Percentiles rank a stretch among this genome's conserved stretches.
Conservation (phyloP, 2,797 vertebrate species). For the Oceanodroma leucorhoa region DNA sequence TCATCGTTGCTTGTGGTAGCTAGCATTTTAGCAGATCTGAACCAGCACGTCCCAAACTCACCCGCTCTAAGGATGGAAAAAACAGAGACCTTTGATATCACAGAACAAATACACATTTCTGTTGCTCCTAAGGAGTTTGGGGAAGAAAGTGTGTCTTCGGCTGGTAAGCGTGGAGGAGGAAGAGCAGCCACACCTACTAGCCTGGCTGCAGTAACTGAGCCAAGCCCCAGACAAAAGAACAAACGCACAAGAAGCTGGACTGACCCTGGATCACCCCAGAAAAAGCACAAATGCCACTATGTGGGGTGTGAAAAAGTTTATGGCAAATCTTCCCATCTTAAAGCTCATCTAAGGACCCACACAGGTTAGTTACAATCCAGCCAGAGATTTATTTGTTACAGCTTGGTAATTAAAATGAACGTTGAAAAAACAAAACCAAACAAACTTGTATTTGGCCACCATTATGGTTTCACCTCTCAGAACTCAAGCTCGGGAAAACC, state of each 20-base stretch:
- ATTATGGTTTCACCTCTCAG: slow-evolving; percentile 15
- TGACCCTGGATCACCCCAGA: slow-evolving; percentile 91
- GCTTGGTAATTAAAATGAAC: slow-evolving; percentile 49
- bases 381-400: slow-evolving; percentile 54
- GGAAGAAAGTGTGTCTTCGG: slow-evolving; percentile 54
- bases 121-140: slow-evolving; percentile 72
- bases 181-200: slow-evolving; percentile 92
- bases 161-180: slow-evolving; percentile 78
- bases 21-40: slow-evolving; percentile 94
- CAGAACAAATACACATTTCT: slow-evolving; percentile 76
- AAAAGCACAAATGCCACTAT: slow-evolving; percentile 99
- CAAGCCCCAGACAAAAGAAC: slow-evolving; percentile 92
- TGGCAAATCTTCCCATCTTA: slow-evolving; percentile 99
- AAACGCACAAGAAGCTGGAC: slow-evolving; percentile 85
- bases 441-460: slow-evolving; percentile 36
- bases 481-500: slow-evolving; percentile 24
- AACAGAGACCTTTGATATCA: slow-evolving; percentile 37
- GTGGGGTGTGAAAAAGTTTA: slow-evolving; percentile 99
- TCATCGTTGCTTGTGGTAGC: slow-evolving; percentile 94
- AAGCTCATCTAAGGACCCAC: slow-evolving; percentile 98
- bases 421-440: neutral
- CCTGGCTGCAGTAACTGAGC: slow-evolving; percentile 75
- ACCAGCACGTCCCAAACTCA: slow-evolving; percentile 88
- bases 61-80: slow-evolving; percentile 57
- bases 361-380: slow-evolving; percentile 90